A percentile compares a stretch with the other conserved stretches of the same genome.
Conservation (phyloP, 2,797 vertebrate genomes). For the Lepilemur ruficaudatus region DNA sequence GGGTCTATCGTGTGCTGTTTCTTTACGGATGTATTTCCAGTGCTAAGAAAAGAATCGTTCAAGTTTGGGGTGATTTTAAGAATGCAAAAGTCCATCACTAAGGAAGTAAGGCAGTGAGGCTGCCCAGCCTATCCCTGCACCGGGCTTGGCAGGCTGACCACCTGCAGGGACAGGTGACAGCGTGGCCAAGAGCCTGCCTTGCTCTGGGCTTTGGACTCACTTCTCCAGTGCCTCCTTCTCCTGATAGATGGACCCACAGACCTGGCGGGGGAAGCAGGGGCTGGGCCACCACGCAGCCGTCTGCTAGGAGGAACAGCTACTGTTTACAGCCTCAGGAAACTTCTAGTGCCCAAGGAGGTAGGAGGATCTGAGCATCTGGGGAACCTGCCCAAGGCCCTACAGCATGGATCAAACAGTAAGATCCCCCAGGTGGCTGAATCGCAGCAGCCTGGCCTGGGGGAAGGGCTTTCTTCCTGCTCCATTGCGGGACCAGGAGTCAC, state of each 20-base stretch:
- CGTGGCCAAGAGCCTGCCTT: neutral
- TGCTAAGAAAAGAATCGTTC: neutral
- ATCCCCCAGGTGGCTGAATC: neutral
- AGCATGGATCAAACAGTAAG: neutral
- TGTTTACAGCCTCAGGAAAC: neutral
- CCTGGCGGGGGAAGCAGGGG: rapidly evolving
- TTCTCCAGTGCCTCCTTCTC: neutral
- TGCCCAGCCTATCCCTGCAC: neutral
- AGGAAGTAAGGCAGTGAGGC: neutral
- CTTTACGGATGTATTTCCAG: neutral
- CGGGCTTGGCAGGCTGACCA: rapidly evolving
- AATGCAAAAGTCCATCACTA: neutral
- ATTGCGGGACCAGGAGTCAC: neutral
- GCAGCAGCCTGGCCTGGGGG: neutral
- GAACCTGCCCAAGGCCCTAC: neutral
- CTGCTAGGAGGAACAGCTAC: neutral
- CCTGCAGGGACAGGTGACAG: rapidly evolving
- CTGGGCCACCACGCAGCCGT: rapidly evolving
- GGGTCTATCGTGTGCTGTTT: neutral
- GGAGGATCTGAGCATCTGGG: neutral
- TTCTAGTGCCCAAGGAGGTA: neutral
- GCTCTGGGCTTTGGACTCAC: neutral
- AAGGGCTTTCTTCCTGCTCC: neutral
- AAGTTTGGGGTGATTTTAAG: too few species aligned
- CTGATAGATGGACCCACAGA: rapidly evolving